Evolutionary conservation across 2,797 vertebrate genomes (phyloP).

Genomic region (Stomatorhinus walkeri): DNA sequence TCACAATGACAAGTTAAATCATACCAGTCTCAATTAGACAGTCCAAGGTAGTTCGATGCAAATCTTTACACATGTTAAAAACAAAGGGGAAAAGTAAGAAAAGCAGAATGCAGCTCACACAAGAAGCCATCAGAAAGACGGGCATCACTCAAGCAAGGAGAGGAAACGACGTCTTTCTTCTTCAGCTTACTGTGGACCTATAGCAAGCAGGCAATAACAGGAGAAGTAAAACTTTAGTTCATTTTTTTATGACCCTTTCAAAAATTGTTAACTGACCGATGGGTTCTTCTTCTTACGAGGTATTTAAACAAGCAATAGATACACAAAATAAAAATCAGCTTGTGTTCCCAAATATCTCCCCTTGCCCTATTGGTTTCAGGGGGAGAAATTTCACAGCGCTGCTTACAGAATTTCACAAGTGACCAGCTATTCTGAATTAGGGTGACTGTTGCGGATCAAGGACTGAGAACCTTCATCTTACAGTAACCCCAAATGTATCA

Average conservation of each 20-base stretch:
- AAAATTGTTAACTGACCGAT: conserved; percentile 29
- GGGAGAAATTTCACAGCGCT: conserved; percentile 22
- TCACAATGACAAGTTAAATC: conserved; percentile 70
- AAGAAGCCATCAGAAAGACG: conserved; percentile 64
- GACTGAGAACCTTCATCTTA: background rate
- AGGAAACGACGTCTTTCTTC: conserved; percentile 57
- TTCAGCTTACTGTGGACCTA: conserved; percentile 53
- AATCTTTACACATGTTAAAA: conserved; percentile 62
- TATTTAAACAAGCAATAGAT: conserved; percentile 34
- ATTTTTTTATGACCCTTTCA: conserved; percentile 40
- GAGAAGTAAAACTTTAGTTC: conserved; percentile 48
- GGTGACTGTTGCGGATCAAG: background rate
- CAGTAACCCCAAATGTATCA: background rate
- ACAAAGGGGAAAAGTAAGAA: conserved; percentile 48
- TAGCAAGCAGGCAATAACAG: conserved; percentile 51
- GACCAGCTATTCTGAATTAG: background rate
- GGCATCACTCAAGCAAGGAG: conserved; percentile 36
- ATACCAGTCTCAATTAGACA: conserved; percentile 64
- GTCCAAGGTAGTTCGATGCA: conserved; percentile 60
- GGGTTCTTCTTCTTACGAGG: conserved; percentile 35
- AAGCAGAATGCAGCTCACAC: conserved; percentile 35
- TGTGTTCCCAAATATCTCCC: background rate
- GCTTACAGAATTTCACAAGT: background rate
- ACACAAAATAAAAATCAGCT: conserved; percentile 8
- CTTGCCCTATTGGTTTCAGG: background rate